Evolutionary conservation across 2,888 invertebrate genomes (phyloP).

Genomic region (Conomelus anceps): DNA sequence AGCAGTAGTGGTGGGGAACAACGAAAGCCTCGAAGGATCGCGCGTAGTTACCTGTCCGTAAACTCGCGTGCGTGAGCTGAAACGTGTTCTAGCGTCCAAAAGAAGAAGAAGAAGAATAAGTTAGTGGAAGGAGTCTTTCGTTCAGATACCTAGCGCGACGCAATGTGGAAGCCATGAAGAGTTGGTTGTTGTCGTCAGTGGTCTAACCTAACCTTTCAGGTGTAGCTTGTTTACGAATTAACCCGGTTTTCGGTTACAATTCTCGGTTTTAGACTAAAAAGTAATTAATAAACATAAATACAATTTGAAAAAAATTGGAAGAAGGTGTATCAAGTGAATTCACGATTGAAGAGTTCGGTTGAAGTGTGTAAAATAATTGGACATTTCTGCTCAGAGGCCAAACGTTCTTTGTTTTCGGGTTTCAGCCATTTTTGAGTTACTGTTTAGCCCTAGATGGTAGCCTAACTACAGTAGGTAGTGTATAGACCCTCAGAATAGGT

Average conservation of each 20-base stretch:
- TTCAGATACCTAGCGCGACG: too few species aligned
- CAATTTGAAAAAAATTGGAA: too few species aligned
- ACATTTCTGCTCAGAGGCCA: too few species aligned
- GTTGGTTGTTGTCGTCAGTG: neutral
- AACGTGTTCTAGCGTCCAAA: neutral
- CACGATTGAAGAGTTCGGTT: too few species aligned
- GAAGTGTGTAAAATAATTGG: too few species aligned
- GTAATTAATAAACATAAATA: too few species aligned
- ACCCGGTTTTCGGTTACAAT: neutral
- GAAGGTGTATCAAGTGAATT: too few species aligned
- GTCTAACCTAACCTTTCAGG: neutral
- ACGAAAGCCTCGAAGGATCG: neutral
- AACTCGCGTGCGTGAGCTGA: neutral
- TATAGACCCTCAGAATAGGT: too few species aligned
- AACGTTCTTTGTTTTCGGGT: neutral
- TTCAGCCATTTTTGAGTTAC: neutral
- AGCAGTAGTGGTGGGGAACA: neutral
- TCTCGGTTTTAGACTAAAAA: too few species aligned
- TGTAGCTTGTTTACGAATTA: neutral
- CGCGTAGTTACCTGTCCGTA: neutral
- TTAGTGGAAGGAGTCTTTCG: neutral
- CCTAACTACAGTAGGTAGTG: too few species aligned
- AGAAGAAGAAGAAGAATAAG: neutral
- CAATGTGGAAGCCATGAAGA: neutral
- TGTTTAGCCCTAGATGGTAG: neutral